A percentile compares a stretch with the other conserved stretches of the same genome.
Evolutionary conservation across 2,797 vertebrate species (phyloP).

Genomic region (Pangasius sanitwongsei): DNA sequence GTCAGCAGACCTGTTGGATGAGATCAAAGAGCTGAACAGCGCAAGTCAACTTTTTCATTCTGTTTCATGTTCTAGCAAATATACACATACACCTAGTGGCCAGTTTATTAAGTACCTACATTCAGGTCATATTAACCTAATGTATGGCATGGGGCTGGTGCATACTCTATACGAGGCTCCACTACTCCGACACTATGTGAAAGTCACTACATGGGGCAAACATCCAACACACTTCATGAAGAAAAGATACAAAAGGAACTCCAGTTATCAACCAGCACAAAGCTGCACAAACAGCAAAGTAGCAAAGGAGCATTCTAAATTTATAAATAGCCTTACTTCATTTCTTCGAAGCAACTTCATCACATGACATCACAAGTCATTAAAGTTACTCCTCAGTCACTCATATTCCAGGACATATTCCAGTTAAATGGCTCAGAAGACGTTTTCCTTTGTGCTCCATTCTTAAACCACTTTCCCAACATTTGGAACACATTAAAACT

Average conservation of each 20-base stretch:
- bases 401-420: too few relatives aligned
- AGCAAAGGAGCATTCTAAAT: neutral
- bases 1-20: slow-evolving; percentile 84
- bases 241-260: neutral
- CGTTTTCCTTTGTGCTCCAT: neutral
- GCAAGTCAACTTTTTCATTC: neutral
- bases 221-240: neutral
- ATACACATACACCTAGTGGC: neutral
- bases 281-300: neutral
- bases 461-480: neutral
- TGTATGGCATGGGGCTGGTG: neutral
- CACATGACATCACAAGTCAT: neutral
- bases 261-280: neutral
- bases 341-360: neutral
- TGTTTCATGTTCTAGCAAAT: neutral
- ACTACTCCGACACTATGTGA: neutral
- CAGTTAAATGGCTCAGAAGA: too few relatives aligned
- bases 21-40: neutral
- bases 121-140: neutral
- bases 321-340: neutral
- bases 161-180: neutral
- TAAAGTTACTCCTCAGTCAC: neutral
- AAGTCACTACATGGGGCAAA: neutral
- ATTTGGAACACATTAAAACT: neutral
- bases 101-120: neutral